Conservation (phyloP, 92 coral and sea anemone species). For the Blastomussa wellsi region DNA sequence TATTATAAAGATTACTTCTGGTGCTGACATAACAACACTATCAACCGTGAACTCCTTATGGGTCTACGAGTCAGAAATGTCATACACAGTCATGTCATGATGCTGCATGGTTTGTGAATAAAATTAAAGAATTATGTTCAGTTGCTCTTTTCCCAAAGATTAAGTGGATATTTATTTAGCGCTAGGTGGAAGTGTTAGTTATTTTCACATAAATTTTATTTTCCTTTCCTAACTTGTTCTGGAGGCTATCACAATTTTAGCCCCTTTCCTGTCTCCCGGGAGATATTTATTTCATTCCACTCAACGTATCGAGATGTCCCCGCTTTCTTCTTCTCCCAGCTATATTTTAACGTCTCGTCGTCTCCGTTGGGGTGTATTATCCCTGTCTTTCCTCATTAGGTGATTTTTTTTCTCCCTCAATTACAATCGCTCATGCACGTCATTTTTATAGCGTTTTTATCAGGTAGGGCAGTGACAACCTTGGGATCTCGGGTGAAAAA, state of each 20-base stretch:
- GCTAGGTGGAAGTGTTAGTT: no score
- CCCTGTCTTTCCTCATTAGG: not conserved
- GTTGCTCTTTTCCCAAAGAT: not conserved
- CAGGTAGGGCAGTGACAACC: not conserved
- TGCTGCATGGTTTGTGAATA: not conserved
- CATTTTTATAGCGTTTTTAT: not conserved
- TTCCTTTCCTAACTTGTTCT: not conserved
- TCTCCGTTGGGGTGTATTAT: not conserved
- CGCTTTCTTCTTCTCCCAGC: not conserved
- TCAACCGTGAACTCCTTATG: not conserved
- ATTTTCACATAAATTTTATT: no score
- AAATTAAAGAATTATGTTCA: not conserved
- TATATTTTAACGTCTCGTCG: not conserved
- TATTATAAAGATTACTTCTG: not conserved
- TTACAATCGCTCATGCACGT: no score
- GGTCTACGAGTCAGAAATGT: not conserved
- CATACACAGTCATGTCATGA: not conserved
- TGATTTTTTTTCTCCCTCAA: not conserved
- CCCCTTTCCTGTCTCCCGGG: not conserved
- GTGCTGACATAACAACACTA: not conserved
- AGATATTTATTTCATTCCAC: not conserved
- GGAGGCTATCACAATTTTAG: not conserved
- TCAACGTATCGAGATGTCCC: not conserved
- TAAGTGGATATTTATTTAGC: no score
- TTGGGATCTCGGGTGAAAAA: no score